phyloP scores from a whole-genome alignment of 2,888 invertebrate genomes.

The Poecilus cupreus region DNA sequence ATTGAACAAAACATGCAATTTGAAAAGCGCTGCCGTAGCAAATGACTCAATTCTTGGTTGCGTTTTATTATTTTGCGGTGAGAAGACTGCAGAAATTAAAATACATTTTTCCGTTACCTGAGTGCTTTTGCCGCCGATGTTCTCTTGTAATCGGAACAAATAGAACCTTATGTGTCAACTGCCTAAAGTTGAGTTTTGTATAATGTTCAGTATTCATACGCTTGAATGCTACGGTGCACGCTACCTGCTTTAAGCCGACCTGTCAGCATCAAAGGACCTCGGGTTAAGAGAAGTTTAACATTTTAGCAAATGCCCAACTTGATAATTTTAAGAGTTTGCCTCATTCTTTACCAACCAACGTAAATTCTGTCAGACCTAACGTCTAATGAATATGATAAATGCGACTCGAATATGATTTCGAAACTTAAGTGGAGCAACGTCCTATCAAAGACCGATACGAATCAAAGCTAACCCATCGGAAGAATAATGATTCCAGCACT shows the following conservation, averaged over 20 bases:
- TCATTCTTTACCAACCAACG: constrained; percentile 25
- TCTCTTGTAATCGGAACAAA: not conserved
- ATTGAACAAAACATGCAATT: constrained; percentile 32
- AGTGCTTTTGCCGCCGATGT: constrained; percentile 16
- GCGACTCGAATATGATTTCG: constrained; percentile 39
- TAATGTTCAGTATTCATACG: constrained; percentile 13
- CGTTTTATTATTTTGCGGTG: constrained; percentile 26
- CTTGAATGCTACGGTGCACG: constrained; percentile 21
- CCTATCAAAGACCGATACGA: constrained; percentile 46
- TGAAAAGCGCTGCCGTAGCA: constrained; percentile 9
- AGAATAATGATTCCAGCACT: constrained; percentile 41
- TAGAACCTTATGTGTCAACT: constrained; percentile 20
- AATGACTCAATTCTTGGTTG: constrained; percentile 50
- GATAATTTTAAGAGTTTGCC: constrained; percentile 40
- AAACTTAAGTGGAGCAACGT: constrained; percentile 49
- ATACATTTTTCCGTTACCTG: constrained; percentile 45
- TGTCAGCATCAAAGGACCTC: constrained; percentile 34
- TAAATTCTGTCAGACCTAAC: constrained; percentile 49
- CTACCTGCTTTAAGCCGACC: constrained; percentile 39
- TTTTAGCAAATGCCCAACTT: constrained; percentile 46
- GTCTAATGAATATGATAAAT: constrained; percentile 51
- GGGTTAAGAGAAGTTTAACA: constrained; percentile 42
- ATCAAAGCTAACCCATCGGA: constrained; percentile 14
- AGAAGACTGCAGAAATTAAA: constrained; percentile 47
- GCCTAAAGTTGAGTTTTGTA: constrained; percentile 28